Conservation (phyloP, 2,797 vertebrate genomes). For the Agapornis canus region DNA sequence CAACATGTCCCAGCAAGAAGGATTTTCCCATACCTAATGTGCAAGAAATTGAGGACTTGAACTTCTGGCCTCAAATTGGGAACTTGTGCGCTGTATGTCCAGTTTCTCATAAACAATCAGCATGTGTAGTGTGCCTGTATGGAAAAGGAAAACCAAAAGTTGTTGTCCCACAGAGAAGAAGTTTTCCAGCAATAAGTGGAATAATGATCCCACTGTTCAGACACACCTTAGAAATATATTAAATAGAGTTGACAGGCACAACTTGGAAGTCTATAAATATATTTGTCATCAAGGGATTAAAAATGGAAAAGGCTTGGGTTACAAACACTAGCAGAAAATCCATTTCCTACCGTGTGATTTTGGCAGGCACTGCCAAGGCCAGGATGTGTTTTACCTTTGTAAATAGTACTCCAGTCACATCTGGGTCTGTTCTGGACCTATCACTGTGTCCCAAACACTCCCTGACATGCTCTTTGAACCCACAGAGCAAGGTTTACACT, state of each 20-base stretch:
- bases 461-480: constrained; percentile 24
- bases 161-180: not conserved
- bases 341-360: not conserved
- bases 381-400: not conserved
- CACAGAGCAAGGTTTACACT: rapidly evolving
- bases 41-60: not conserved
- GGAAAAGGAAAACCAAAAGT: not conserved
- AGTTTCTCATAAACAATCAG: not conserved
- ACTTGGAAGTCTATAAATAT: not conserved
- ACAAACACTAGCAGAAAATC: not conserved
- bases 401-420: not conserved
- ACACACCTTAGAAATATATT: not conserved
- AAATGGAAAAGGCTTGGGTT: not conserved
- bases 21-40: not conserved
- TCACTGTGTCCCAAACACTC: not conserved
- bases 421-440: not conserved
- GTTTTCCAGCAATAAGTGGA: not conserved
- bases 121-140: rapidly evolving
- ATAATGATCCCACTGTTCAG: not conserved
- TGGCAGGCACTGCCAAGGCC: not conserved
- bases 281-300: constrained; percentile 28
- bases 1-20: not conserved
- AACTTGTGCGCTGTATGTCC: not conserved
- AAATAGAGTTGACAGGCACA: not conserved
- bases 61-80: rapidly evolving